Base-by-base conservation (phyloP, 2,888 invertebrate species). In the Amorpha juglandis region DNA sequence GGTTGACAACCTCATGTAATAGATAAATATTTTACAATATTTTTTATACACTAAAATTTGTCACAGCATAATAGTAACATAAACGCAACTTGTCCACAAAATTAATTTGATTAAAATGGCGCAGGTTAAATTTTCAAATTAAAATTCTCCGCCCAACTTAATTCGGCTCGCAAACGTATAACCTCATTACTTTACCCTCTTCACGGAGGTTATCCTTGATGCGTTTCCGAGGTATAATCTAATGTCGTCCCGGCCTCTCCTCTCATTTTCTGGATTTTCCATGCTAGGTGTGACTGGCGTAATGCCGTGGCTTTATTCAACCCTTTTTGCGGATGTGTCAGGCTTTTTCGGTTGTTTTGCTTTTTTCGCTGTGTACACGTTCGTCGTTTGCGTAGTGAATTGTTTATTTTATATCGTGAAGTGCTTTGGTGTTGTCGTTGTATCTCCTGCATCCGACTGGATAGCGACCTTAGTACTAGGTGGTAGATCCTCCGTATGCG, bases 131-230 rank as follows among this genome's bases (percentile, higher is more conserved):
- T 80, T 76, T 76, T 70, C 67, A 79, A 58, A 85, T 84, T 82
- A 78, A 81, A 81, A 82, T 80, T 81, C 75, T 70, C 70, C 68
- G 67, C 63, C 73, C 68, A 70, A 78, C 75, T 78, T 83, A 81
- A 83, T 88, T 86, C 75, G 71, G 67, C 73, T 84, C 77, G 80
- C 76, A 82, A 86, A 86, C 81, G 78, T 86, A 84, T 87, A 86
- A 88, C 82, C 79, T 88, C 80, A 83, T 89, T 88, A 85, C 78
- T 74, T 76, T 83, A 86, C 89, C 89, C 89, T 89, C 83, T 84
- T 89, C 86, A 86, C 77, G 77, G 76, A 72, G 80, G 83, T 81
- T 86, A 85, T 83, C 73, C 74, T 76, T 83, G 82, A 85, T 86
- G 83, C 78, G 78, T 83, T 83, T 79, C 75, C 68, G 74, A 79